Percentiles rank a stretch among this genome's conserved stretches.
Evolutionary conservation across 2,888 invertebrate genomes (phyloP).

Genomic region (Furcula furcula): DNA sequence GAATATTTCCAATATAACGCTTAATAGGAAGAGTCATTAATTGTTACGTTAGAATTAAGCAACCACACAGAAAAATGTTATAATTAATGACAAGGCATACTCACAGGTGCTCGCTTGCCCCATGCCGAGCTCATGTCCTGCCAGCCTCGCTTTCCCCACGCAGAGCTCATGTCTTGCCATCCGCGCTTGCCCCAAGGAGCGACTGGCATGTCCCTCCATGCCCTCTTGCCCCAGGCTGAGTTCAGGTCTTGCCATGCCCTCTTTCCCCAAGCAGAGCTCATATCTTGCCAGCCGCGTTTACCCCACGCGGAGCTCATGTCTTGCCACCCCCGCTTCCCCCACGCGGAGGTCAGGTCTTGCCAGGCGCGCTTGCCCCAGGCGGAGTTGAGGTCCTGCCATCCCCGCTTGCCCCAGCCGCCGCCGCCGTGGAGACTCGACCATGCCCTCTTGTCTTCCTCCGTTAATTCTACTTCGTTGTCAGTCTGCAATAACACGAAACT

Average conservation of each 20-base stretch:
- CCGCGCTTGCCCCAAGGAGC: slow-evolving; percentile 81
- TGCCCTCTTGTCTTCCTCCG: slow-evolving; percentile 82
- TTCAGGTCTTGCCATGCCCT: slow-evolving; percentile 82
- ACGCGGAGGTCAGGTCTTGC: slow-evolving; percentile 78
- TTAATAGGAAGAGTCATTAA: too few species aligned
- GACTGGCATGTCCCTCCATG: slow-evolving; percentile 80
- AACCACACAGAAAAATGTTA: too few species aligned
- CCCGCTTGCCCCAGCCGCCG: slow-evolving; percentile 82
- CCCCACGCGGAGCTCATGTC: slow-evolving; percentile 78
- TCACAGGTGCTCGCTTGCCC: slow-evolving; percentile 80
- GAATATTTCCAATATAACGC: too few species aligned
- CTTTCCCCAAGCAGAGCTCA: slow-evolving; percentile 80
- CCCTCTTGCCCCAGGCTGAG: slow-evolving; percentile 81
- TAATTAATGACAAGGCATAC: slow-evolving; percentile 27
- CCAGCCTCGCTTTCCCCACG: slow-evolving; percentile 83
- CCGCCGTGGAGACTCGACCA: slow-evolving; percentile 82
- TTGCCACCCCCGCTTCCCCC: slow-evolving; percentile 84
- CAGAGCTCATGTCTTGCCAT: slow-evolving; percentile 78
- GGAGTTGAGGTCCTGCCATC: slow-evolving; percentile 80
- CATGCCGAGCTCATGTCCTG: slow-evolving; percentile 72
- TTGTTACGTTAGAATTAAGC: too few species aligned
- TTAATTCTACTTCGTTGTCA: slow-evolving; percentile 69
- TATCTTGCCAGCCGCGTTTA: slow-evolving; percentile 82
- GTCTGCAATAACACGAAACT: slow-evolving; percentile 40
- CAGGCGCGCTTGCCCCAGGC: slow-evolving; percentile 83